A percentile compares a stretch with the other conserved stretches of the same genome.
Evolutionary conservation across 2,797 vertebrate genomes (phyloP).

Genomic region (Erpetoichthys calabaricus): DNA sequence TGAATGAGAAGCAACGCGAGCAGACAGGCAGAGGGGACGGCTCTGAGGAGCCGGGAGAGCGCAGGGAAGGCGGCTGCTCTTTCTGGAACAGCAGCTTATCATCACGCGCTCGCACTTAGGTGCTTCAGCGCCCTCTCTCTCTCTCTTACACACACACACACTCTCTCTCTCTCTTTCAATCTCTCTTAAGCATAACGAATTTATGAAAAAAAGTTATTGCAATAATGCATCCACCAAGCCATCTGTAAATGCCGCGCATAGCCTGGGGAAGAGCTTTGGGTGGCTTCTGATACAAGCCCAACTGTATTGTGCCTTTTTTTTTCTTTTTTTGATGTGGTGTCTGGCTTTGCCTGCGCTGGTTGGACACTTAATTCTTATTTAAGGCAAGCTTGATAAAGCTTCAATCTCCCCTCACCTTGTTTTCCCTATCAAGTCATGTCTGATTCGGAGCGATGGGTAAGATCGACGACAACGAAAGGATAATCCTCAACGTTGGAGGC

Average conservation of each 20-base stretch:
- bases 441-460: constrained; percentile 82
- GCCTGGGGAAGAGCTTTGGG: no score
- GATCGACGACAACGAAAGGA: constrained; percentile 88
- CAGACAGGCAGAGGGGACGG: no score
- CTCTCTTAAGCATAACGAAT: neutral
- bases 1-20: neutral
- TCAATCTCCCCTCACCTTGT: constrained; percentile 4
- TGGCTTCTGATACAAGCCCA: no score
- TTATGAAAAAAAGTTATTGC: no score
- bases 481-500: constrained; percentile 93
- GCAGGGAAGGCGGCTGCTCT: no score
- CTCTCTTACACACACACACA: neutral
- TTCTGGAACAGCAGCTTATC: neutral
- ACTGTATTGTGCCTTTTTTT: no score
- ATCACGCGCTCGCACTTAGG: neutral
- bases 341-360: no score
- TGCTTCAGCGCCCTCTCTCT: neutral
- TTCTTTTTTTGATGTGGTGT: no score
- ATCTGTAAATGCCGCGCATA: no score
- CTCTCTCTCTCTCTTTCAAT: neutral
- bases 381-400: constrained; percentile 22
- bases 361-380: no score
- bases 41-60: no score
- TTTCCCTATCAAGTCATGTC: constrained; percentile 69
- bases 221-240: no score